A percentile compares a stretch with the other conserved stretches of the same genome.
These are phyloP conservation scores for Enteromius radiatus DNA, from an alignment of 2,797 vertebrate genomes.

Conservation along the genomic window DNA sequence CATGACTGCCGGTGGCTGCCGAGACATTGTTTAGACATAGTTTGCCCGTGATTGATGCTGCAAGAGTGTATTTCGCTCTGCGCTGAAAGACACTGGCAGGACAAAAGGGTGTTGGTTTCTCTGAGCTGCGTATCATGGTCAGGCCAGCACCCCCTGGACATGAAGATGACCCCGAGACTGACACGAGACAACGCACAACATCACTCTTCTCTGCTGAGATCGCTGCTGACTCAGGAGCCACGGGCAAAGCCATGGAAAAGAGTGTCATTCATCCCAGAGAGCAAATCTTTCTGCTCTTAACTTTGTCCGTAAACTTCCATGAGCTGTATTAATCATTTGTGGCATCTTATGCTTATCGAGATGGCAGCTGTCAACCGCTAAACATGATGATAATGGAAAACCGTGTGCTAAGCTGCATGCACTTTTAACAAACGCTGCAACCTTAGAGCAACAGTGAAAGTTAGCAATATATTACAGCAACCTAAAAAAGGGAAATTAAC, in stretches of 20 bases:
- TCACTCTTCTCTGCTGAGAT: constrained; percentile 79
- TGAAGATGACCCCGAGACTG: constrained; percentile 64
- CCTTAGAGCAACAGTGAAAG: not conserved
- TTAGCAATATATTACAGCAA: constrained; percentile 14
- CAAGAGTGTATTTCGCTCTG: constrained; percentile 69
- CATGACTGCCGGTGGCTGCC: constrained; percentile 49
- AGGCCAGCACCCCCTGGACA: constrained; percentile 62
- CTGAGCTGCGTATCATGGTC: constrained; percentile 51
- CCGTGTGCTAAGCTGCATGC: constrained; percentile 20
- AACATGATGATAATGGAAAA: constrained; percentile 51
- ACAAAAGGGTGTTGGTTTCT: constrained; percentile 68
- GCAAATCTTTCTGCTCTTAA: constrained; percentile 45
- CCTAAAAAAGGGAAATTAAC: not conserved
- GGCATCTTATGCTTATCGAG: constrained; percentile 46
- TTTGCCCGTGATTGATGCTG: constrained; percentile 73
- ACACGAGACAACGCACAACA: constrained; percentile 80
- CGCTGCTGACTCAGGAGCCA: constrained; percentile 80
- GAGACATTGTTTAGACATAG: constrained; percentile 63
- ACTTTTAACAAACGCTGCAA: constrained; percentile 26
- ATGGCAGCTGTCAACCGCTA: constrained; percentile 39
- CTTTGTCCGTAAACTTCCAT: constrained; percentile 37
- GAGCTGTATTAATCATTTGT: constrained; percentile 42
- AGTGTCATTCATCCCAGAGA: constrained; percentile 76
- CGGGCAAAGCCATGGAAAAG: constrained; percentile 78
- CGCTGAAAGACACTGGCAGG: constrained; percentile 73